Evolutionary conservation across 2,888 invertebrate genomes (phyloP).

Genomic region (Drosophila monieri): DNA sequence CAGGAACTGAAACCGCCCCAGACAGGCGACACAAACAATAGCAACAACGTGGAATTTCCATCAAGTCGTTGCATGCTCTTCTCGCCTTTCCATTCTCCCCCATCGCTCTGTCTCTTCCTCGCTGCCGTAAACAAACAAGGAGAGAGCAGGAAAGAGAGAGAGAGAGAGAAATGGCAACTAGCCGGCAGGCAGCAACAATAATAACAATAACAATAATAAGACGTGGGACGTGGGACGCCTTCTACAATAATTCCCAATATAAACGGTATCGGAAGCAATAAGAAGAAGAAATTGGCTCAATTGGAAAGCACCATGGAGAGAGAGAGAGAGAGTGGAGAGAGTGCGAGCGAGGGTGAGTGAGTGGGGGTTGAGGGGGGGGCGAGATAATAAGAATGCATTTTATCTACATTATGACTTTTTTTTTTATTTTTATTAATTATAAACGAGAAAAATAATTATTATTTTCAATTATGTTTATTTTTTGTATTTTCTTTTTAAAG

Average conservation of each 20-base stretch:
- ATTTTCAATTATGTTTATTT: not conserved
- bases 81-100: not conserved
- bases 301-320: constrained; percentile 60
- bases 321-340: constrained; percentile 10
- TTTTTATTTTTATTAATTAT: not conserved
- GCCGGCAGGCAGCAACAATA: constrained; percentile 54
- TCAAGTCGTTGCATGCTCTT: constrained; percentile 38
- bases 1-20: constrained; percentile 54
- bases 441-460: not conserved
- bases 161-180: constrained; percentile 52
- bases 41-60: constrained; percentile 35
- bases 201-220: constrained; percentile 18
- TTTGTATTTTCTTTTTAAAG: too few relatives aligned
- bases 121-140: constrained; percentile 58
- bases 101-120: constrained; percentile 21
- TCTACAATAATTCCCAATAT: constrained; percentile 37
- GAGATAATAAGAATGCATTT: constrained; percentile 33
- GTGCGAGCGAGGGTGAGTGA: constrained; percentile 17
- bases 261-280: constrained; percentile 76
- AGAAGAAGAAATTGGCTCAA: constrained; percentile 73
- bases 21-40: constrained; percentile 11
- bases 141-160: constrained; percentile 26
- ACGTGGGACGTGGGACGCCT: constrained; percentile 16
- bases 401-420: constrained; percentile 38
- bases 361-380: constrained; percentile 2